Conservation (phyloP, 2,113 vertebrate species). For the Sigmodon hispidus region DNA sequence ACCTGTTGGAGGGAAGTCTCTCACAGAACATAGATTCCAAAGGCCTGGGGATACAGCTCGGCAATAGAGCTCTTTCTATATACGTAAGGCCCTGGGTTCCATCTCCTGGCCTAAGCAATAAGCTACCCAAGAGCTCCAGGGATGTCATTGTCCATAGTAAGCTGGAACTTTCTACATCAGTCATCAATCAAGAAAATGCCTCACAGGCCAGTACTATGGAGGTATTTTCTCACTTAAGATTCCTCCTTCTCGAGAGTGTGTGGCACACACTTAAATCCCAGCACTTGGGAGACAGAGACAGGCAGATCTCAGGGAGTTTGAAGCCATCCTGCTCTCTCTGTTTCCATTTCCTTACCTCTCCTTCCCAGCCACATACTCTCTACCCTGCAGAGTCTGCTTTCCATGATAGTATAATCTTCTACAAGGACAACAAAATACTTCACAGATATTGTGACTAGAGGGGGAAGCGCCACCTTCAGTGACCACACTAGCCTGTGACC, state of each 20-base stretch:
- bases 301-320: background rate
- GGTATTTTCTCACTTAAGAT: background rate
- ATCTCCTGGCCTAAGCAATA: background rate
- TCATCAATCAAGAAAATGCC: background rate
- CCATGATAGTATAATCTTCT: background rate
- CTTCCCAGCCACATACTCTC: background rate
- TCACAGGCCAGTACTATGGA: background rate
- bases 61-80: background rate
- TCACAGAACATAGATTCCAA: background rate
- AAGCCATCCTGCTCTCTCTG: background rate
- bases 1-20: background rate
- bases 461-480: background rate
- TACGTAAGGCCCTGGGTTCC: background rate
- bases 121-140: background rate
- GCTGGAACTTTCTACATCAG: too few species aligned
- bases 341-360: background rate
- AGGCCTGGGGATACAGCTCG: background rate
- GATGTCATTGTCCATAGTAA: background rate
- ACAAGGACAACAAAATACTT: background rate
- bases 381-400: background rate
- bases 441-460: background rate
- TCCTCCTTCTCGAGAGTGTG: background rate
- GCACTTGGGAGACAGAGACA: background rate
- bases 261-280: background rate
- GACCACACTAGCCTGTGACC: background rate